Conservation (phyloP, 2,888 invertebrate genomes). For the Lycocerus yunnanus region DNA sequence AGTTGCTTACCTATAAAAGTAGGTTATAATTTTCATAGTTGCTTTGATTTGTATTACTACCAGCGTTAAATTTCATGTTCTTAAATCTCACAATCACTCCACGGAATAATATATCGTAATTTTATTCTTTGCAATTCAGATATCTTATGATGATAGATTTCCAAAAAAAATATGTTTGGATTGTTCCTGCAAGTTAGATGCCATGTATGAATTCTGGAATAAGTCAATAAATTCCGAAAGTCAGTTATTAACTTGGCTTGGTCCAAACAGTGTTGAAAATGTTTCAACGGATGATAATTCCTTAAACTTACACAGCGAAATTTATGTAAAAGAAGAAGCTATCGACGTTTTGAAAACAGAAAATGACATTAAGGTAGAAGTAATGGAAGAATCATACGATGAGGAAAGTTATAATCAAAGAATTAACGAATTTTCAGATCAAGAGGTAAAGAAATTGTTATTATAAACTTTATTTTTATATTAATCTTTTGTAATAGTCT, state of each 20-base stretch:
- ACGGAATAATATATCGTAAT: conserved; percentile 37
- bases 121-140: conserved; percentile 55
- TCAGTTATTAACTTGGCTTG: conserved; percentile 51
- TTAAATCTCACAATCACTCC: conserved; percentile 37
- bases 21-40: conserved; percentile 48
- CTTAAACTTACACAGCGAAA: not conserved
- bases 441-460: not conserved
- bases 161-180: conserved; percentile 75
- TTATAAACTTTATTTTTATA: not conserved
- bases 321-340: not conserved
- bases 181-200: conserved; percentile 72
- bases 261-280: conserved; percentile 38
- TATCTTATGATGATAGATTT: conserved; percentile 67
- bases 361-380: not conserved
- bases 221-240: conserved; percentile 70
- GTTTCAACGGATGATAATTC: conserved; percentile 24
- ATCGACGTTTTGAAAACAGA: not conserved
- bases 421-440: not conserved
- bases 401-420: not conserved
- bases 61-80: not conserved
- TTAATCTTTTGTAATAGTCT: not conserved
- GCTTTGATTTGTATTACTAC: not conserved
- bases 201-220: conserved; percentile 74
- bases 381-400: not conserved
- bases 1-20: conserved; percentile 77